Conservation (phyloP, 2,888 invertebrate genomes). For the Spilarctia lutea region DNA sequence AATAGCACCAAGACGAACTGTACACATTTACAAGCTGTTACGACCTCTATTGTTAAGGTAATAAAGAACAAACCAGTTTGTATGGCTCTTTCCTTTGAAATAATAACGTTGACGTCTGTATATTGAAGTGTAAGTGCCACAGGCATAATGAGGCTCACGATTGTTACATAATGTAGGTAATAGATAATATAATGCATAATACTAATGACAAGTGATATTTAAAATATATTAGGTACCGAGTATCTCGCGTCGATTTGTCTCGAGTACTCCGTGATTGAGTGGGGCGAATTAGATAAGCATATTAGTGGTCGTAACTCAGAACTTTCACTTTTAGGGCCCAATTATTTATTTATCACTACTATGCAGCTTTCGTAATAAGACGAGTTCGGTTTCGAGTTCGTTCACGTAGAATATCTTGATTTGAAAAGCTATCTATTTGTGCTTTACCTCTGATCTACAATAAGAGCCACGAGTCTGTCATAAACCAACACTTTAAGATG, state of each 20-base stretch:
- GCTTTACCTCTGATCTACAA: not conserved
- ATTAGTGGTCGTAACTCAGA: slow-evolving; percentile 65
- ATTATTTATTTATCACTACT: slow-evolving; percentile 54
- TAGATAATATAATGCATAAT: slow-evolving; percentile 82
- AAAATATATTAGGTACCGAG: slow-evolving; percentile 76
- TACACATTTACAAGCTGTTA: slow-evolving; percentile 21
- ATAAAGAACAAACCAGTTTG: slow-evolving; percentile 34
- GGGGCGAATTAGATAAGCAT: slow-evolving; percentile 79
- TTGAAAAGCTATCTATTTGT: slow-evolving; percentile 13
- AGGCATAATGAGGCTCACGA: slow-evolving; percentile 71
- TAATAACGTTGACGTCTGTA: slow-evolving; percentile 44
- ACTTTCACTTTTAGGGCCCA: slow-evolving; percentile 80
- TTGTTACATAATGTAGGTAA: slow-evolving; percentile 76
- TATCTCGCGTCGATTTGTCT: slow-evolving; percentile 66
- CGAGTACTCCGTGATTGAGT: slow-evolving; percentile 71
- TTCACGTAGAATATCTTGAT: slow-evolving; percentile 30
- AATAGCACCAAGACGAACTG: slow-evolving; percentile 32
- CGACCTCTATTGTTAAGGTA: slow-evolving; percentile 25
- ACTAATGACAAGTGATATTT: slow-evolving; percentile 82
- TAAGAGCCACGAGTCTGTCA: not conserved
- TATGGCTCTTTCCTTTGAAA: slow-evolving; percentile 32
- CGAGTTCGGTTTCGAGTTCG: slow-evolving; percentile 22
- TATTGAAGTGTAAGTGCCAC: slow-evolving; percentile 64
- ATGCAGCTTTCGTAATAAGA: slow-evolving; percentile 48
- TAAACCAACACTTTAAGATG: no score